These are phyloP conservation scores for Anagrus nilaparvatae DNA, from an alignment of 1,140 invertebrate genomes.

Conservation along the genomic window DNA sequence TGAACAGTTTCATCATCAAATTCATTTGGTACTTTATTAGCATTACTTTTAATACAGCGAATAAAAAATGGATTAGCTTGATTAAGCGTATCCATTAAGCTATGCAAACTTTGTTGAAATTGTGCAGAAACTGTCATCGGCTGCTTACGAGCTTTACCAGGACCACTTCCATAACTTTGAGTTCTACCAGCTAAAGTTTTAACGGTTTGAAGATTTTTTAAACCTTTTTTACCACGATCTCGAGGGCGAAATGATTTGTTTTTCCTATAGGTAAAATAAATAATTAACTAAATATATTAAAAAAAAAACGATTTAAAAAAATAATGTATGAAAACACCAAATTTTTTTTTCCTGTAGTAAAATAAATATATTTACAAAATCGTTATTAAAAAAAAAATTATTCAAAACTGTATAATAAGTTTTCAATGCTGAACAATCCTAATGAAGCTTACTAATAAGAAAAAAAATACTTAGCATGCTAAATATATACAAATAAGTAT, in stretches of 20 bases:
- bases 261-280: too few relatives aligned
- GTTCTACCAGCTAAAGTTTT: slow-evolving; percentile 75
- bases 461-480: too few relatives aligned
- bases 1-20: slow-evolving; percentile 95
- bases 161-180: slow-evolving; percentile 42
- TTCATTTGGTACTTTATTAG: slow-evolving; percentile 79
- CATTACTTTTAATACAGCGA: slow-evolving; percentile 92
- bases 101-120: slow-evolving; percentile 84
- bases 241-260: slow-evolving; percentile 78
- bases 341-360: slow-evolving; percentile 17
- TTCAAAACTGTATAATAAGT: too few relatives aligned
- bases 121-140: slow-evolving; percentile 87
- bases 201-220: slow-evolving; percentile 83
- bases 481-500: too few relatives aligned
- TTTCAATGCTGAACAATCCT: too few relatives aligned
- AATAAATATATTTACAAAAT: not conserved
- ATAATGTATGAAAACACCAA: too few relatives aligned
- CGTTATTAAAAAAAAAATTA: too few relatives aligned
- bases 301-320: not conserved
- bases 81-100: slow-evolving; percentile 87
- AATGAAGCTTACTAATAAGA: too few relatives aligned
- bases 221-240: slow-evolving; percentile 66
- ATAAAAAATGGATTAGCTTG: slow-evolving; percentile 96
- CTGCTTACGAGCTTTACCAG: slow-evolving; percentile 70
- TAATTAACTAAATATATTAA: too few relatives aligned